A percentile compares a stretch with the other conserved stretches of the same genome.
phyloP scores from a whole-genome alignment of 2,797 vertebrate genomes.

The Bradypus variegatus region DNA sequence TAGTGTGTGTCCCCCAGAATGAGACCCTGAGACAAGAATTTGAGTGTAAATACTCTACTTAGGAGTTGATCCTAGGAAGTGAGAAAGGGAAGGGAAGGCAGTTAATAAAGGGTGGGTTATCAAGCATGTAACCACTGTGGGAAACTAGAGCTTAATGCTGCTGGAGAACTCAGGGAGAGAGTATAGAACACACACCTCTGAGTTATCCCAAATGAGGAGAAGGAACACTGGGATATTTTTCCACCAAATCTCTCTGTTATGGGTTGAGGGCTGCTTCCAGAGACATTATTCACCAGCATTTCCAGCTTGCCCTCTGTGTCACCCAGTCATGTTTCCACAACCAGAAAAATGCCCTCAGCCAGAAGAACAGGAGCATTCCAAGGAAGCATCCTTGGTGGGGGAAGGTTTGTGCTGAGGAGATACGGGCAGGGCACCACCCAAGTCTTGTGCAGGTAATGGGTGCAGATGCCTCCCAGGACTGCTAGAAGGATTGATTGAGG shows the following conservation, averaged over 20 bases:
- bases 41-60: neutral
- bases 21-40: neutral
- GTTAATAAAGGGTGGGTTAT: too few relatives aligned
- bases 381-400: accelerated
- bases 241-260: neutral
- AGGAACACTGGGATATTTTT: neutral
- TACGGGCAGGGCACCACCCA: accelerated
- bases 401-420: neutral
- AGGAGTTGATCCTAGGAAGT: neutral
- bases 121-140: accelerated
- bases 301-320: neutral
- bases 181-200: accelerated
- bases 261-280: neutral
- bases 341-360: neutral
- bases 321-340: neutral
- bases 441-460: accelerated
- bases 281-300: neutral
- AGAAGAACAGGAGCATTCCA: neutral
- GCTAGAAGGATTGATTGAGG: neutral
- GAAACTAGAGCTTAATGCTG: too few relatives aligned
- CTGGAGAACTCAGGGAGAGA: neutral
- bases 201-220: neutral
- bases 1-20: too few relatives aligned
- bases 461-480: neutral
- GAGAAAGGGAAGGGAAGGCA: neutral